phyloP scores from a whole-genome alignment of 1,140 invertebrate species.

The Sinella curviseta region DNA sequence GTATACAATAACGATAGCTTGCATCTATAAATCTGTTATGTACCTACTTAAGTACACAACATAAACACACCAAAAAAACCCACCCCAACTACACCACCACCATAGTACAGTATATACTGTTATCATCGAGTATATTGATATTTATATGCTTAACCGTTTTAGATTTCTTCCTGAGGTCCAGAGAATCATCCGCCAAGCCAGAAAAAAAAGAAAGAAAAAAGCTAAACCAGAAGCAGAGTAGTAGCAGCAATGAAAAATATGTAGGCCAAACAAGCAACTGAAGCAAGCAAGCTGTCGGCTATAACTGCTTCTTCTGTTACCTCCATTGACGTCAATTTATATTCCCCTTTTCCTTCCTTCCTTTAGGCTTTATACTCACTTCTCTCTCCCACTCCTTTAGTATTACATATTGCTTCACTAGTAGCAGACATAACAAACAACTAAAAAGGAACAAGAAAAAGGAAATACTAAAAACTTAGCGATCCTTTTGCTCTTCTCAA shows the following conservation, averaged over 20 bases:
- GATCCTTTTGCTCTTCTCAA: neutral
- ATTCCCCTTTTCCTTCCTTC: constrained; percentile 25
- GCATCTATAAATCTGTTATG: too few relatives aligned
- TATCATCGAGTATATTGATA: too few relatives aligned
- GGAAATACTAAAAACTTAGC: neutral
- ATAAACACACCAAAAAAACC: too few relatives aligned
- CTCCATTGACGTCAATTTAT: constrained; percentile 27
- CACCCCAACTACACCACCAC: too few relatives aligned
- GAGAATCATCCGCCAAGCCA: too few relatives aligned
- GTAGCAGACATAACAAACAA: neutral
- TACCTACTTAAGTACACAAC: too few relatives aligned
- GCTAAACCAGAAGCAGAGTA: too few relatives aligned
- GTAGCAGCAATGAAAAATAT: neutral
- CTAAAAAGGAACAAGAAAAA: neutral
- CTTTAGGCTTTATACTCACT: neutral
- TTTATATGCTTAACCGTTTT: too few relatives aligned
- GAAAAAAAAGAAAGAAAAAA: too few relatives aligned
- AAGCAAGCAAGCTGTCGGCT: constrained; percentile 23
- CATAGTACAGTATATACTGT: too few relatives aligned
- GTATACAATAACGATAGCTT: too few relatives aligned
- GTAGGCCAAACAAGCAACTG: neutral
- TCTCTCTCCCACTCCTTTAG: neutral
- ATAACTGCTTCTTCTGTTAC: constrained; percentile 20
- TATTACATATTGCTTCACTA: neutral
- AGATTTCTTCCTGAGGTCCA: too few relatives aligned